A percentile compares a stretch with the other conserved stretches of the same genome.
Conservation (phyloP, 2,797 vertebrate species). For the Rhabdomys pumilio region DNA sequence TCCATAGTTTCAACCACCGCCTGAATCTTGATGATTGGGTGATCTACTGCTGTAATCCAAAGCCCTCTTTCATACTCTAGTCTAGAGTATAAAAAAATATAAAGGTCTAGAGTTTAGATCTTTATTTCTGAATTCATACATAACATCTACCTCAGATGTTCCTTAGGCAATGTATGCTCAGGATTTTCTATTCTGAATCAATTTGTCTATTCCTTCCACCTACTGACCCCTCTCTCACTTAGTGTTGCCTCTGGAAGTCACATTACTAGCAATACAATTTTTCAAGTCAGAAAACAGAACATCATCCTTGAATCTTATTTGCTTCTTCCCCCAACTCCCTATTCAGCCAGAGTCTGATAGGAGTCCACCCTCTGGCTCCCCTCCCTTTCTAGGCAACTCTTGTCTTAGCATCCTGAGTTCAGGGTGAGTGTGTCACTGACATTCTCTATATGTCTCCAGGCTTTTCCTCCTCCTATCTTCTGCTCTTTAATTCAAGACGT, state of each 20-base stretch:
- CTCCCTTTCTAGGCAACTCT: not conserved
- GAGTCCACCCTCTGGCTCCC: not conserved
- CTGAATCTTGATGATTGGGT: not conserved
- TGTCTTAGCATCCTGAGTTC: not conserved
- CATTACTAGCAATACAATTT: not conserved
- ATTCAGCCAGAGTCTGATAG: not conserved
- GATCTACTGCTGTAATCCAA: not conserved
- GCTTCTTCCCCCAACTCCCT: not conserved
- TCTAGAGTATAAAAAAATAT: not conserved
- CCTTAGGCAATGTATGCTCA: constrained; percentile 1
- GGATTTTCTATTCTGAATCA: not conserved
- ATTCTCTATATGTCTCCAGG: not conserved
- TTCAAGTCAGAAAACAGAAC: not conserved
- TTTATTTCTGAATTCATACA: not conserved
- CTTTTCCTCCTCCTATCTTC: not conserved
- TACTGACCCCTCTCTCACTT: not conserved
- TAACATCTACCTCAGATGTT: not conserved
- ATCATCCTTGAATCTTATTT: not conserved
- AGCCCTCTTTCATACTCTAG: not conserved
- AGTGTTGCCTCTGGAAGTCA: not conserved
- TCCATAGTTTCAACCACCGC: not conserved
- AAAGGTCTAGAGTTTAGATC: not conserved
- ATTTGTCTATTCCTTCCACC: not conserved
- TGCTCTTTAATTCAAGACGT: not conserved
- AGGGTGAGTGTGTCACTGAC: not conserved